Evolutionary conservation across 2,888 invertebrate species (phyloP).

Genomic region (Ephialtes manifestator): DNA sequence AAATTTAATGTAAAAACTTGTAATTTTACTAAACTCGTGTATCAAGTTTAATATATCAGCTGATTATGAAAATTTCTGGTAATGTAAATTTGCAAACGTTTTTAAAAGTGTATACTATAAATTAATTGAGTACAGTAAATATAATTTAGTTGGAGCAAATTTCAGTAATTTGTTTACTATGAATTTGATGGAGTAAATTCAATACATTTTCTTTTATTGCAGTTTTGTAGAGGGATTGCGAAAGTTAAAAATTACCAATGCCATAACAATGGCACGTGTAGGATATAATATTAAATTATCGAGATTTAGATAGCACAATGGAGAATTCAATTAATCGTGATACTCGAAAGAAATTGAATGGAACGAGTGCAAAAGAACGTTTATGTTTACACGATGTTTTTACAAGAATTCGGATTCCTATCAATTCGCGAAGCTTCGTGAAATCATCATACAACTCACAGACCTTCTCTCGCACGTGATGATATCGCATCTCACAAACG

Average conservation of each 20-base stretch:
- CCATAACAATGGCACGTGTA: neutral
- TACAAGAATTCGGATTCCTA: conserved; percentile 38
- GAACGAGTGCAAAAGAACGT: conserved; percentile 18
- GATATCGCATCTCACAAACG: conserved; percentile 19
- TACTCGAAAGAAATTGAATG: conserved; percentile 50
- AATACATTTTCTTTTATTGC: neutral
- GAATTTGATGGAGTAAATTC: neutral
- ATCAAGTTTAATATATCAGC: too few species aligned
- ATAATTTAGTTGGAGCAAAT: too few species aligned
- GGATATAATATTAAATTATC: conserved; percentile 10
- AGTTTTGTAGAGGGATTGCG: neutral
- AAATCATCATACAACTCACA: conserved; percentile 42
- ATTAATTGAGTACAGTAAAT: too few species aligned
- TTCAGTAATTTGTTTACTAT: too few species aligned
- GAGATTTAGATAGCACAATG: conserved; percentile 21
- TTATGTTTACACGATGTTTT: neutral
- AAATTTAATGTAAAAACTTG: too few species aligned
- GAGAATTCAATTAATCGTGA: conserved; percentile 52
- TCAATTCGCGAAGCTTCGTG: conserved; percentile 22
- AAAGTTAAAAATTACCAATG: neutral
- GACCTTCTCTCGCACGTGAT: conserved; percentile 44
- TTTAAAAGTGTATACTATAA: too few species aligned
- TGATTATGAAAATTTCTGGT: too few species aligned
- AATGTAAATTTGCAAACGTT: too few species aligned
- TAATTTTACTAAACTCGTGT: too few species aligned